A percentile compares a stretch with the other conserved stretches of the same genome.
These are phyloP conservation scores for Cryptosula pallasiana DNA, from an alignment of 2,888 invertebrate species.

Conservation along the genomic window DNA sequence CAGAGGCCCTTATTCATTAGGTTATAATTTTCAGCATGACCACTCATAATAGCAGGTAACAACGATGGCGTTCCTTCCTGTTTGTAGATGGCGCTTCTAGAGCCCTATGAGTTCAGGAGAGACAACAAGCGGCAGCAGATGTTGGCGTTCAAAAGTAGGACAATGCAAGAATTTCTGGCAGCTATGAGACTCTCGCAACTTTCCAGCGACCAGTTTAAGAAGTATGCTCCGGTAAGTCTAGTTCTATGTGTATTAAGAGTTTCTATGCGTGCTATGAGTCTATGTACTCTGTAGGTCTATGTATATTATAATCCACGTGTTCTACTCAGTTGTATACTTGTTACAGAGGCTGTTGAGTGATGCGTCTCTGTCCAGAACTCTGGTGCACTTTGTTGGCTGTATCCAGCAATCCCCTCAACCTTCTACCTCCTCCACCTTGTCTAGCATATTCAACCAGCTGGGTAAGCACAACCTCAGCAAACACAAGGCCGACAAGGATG, in stretches of 20 bases:
- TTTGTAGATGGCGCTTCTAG: background rate
- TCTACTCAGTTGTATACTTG: too few species aligned
- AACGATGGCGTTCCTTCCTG: too few species aligned
- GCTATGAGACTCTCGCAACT: slow-evolving; percentile 36
- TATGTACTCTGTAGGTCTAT: too few species aligned
- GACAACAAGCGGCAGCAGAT: slow-evolving; percentile 17
- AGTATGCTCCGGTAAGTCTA: slow-evolving; percentile 26
- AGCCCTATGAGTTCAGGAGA: background rate
- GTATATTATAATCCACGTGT: too few species aligned
- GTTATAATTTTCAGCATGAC: too few species aligned
- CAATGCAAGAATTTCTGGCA: slow-evolving; percentile 37
- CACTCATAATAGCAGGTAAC: too few species aligned
- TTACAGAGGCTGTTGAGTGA: background rate
- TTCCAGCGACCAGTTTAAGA: slow-evolving; percentile 29
- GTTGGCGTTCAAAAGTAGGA: background rate
- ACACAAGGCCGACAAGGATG: background rate
- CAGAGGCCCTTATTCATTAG: too few species aligned
- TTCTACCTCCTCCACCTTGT: background rate
- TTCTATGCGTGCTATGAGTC: too few species aligned
- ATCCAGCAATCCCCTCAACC: background rate
- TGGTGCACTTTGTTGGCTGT: background rate
- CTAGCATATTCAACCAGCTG: background rate
- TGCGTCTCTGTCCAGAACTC: background rate
- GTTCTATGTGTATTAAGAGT: too few species aligned
- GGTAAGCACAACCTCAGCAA: background rate